Conservation (phyloP, 2,113 vertebrate genomes). For the Eulacestoma nigropectus region DNA sequence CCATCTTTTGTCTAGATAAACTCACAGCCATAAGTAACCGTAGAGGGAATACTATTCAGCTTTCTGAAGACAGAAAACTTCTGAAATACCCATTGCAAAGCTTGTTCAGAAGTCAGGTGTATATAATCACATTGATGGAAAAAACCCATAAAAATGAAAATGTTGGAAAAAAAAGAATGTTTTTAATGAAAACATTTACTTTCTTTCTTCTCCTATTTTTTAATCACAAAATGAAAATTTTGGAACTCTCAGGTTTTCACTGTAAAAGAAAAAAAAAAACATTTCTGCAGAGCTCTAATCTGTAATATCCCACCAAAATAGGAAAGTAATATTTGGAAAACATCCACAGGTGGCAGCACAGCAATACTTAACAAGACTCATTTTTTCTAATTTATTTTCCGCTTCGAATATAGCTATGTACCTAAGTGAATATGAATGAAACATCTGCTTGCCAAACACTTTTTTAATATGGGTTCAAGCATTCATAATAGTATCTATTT, state of each 20-base stretch:
- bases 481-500: background rate
- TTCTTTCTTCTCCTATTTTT: background rate
- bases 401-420: background rate
- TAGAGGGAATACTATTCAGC: background rate
- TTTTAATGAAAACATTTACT: background rate
- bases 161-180: background rate
- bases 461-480: background rate
- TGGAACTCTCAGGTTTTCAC: background rate
- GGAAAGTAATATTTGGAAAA: background rate
- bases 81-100: background rate
- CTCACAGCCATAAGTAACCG: background rate
- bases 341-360: slow-evolving; percentile 49
- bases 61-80: background rate
- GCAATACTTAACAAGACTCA: background rate
- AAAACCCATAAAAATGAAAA: background rate
- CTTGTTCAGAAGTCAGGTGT: background rate
- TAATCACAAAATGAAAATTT: background rate
- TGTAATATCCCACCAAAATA: background rate
- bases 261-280: background rate
- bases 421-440: background rate
- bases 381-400: background rate
- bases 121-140: background rate
- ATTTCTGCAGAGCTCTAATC: background rate
- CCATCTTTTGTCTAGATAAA: background rate
- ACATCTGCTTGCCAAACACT: background rate